Percentiles rank a stretch among this genome's conserved stretches.
These are phyloP conservation scores for Emmelina monodactyla DNA, from an alignment of 2,888 invertebrate species.

Conservation along the genomic window DNA sequence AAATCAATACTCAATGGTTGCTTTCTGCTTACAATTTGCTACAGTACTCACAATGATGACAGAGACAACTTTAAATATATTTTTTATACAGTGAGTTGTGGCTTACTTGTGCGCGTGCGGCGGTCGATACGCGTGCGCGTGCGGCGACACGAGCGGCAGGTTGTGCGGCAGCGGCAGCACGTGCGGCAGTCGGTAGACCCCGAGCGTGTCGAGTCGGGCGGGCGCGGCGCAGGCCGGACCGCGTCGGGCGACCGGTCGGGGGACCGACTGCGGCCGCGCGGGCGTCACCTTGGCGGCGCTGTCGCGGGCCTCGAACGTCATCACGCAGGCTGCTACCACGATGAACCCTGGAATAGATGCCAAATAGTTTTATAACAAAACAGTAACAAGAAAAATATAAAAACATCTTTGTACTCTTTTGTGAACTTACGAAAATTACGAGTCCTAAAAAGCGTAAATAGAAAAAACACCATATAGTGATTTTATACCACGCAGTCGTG, in stretches of 20 bases:
- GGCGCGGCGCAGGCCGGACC: conserved; percentile 52
- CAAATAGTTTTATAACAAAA: no score
- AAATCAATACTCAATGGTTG: no score
- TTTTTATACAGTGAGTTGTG: no score
- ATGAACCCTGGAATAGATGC: conserved; percentile 75
- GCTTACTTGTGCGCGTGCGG: conserved; percentile 40
- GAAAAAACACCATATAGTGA: no score
- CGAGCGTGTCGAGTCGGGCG: conserved; percentile 71
- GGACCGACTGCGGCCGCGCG: conserved; percentile 66
- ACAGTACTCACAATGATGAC: no score
- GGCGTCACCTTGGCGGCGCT: conserved; percentile 89
- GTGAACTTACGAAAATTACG: no score
- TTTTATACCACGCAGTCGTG: no score
- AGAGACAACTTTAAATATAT: no score
- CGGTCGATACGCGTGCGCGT: conserved; percentile 43
- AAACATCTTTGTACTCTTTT: no score
- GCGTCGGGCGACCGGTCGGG: conserved; percentile 58
- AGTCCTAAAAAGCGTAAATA: no score
- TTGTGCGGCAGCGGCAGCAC: conserved; percentile 50
- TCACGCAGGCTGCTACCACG: conserved; percentile 95
- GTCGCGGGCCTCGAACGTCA: conserved; percentile 98
- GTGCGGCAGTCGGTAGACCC: conserved; percentile 70
- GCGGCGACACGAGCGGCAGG: conserved; percentile 47
- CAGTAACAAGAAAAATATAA: no score
- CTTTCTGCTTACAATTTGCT: no score